phyloP scores from a whole-genome alignment of 2,113 vertebrate species.

The Plestiodon gilberti region DNA sequence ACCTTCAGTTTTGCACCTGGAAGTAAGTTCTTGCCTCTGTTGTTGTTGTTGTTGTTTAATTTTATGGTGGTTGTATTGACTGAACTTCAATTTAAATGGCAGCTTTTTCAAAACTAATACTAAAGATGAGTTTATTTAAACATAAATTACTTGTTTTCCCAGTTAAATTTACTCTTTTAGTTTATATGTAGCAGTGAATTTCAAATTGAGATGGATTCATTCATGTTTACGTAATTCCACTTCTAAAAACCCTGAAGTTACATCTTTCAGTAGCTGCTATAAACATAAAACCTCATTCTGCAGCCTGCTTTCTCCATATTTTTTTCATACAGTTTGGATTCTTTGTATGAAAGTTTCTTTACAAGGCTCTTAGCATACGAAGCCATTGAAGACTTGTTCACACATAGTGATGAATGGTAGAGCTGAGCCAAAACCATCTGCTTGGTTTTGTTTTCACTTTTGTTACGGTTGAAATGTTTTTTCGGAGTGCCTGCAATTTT shows the following conservation, averaged over 20 bases:
- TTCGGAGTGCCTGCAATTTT: neutral
- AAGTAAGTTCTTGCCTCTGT: neutral
- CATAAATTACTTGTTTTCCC: neutral
- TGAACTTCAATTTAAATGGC: neutral
- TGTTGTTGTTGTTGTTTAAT: neutral
- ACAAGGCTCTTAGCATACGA: neutral
- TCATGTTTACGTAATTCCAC: neutral
- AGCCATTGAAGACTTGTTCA: neutral
- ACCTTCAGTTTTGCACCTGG: neutral
- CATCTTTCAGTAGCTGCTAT: neutral
- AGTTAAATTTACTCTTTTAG: neutral
- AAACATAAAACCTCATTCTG: constrained; percentile 18
- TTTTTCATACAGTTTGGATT: neutral
- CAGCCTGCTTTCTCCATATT: neutral
- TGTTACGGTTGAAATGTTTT: neutral
- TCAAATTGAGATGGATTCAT: constrained; percentile 1
- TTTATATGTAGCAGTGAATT: neutral
- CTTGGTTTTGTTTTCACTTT: neutral
- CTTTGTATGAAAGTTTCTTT: neutral
- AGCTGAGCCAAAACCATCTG: neutral
- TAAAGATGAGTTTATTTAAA: neutral
- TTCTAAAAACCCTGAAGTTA: constrained; percentile 3
- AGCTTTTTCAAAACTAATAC: neutral
- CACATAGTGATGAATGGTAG: neutral
- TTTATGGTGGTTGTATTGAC: neutral